Evolutionary conservation across 2,888 invertebrate genomes (phyloP).

Genomic region (Sycophila texana): DNA sequence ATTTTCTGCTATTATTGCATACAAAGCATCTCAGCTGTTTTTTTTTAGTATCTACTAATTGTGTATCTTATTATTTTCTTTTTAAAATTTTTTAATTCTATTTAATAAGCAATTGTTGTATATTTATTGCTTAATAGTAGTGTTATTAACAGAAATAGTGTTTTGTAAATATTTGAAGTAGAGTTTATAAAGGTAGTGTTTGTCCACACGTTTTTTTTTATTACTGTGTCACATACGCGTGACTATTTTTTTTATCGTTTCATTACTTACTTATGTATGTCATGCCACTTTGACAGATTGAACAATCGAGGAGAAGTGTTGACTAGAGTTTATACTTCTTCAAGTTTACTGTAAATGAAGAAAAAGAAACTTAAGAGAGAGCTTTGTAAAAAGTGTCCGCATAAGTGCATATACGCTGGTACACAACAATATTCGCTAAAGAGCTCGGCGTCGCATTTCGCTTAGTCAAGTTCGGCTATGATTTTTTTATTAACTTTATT

Average conservation of each 20-base stretch:
- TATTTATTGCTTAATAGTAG: conserved; percentile 19
- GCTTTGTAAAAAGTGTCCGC: conserved; percentile 44
- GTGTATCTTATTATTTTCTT: background rate
- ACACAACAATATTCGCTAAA: conserved; percentile 11
- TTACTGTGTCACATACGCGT: no score
- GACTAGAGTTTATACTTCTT: background rate
- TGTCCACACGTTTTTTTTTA: no score
- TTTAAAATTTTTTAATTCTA: background rate
- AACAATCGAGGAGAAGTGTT: background rate
- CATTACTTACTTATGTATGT: conserved; percentile 18
- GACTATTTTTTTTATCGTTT: background rate
- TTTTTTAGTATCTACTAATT: background rate
- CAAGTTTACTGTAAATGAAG: background rate
- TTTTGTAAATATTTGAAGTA: background rate
- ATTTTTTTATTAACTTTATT: conserved; percentile 7
- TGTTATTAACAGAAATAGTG: conserved; percentile 1
- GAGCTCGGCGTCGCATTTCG: conserved; percentile 29
- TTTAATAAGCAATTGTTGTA: background rate
- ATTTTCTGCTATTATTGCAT: background rate
- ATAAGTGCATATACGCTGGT: conserved; percentile 20
- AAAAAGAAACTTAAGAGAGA: conserved; percentile 30
- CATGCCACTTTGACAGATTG: conserved; percentile 24
- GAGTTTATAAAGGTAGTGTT: no score
- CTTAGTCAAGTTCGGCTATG: conserved; percentile 31
- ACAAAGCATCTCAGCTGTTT: conserved; percentile 23